Conservation (phyloP, 2,113 vertebrate genomes). For the Regulus satrapa region DNA sequence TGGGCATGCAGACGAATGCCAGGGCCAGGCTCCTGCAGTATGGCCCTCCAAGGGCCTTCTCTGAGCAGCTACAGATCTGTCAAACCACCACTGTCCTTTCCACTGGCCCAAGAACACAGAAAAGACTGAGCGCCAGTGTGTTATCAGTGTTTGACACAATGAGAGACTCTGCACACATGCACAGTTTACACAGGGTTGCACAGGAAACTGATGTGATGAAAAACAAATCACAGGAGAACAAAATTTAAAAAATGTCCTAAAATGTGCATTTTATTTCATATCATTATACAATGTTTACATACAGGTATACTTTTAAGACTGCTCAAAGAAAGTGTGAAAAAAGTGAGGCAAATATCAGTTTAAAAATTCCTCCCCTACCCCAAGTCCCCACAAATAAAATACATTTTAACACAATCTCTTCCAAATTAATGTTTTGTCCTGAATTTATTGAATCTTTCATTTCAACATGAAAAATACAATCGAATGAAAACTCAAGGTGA, state of each 20-base stretch:
- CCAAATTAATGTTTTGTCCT: conserved; percentile 58
- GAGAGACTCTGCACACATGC: background rate
- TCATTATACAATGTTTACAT: conserved; percentile 89
- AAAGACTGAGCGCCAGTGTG: background rate
- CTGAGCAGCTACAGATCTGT: background rate
- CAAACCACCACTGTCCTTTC: background rate
- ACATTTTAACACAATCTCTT: conserved; percentile 52
- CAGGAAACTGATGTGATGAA: background rate
- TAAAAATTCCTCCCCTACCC: conserved; percentile 63
- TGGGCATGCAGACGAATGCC: background rate
- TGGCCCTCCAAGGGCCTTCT: background rate
- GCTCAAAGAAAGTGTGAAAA: conserved; percentile 78
- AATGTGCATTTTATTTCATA: conserved; percentile 89
- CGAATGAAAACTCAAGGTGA: conserved; percentile 21
- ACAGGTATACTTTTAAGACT: conserved; percentile 82
- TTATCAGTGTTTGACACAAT: accelerated
- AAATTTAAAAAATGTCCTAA: conserved; percentile 83
- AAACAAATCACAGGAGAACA: conserved; percentile 65
- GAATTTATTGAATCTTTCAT: conserved; percentile 57
- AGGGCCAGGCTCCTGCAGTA: background rate
- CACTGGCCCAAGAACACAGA: background rate
- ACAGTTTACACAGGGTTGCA: background rate
- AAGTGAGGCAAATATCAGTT: conserved; percentile 71
- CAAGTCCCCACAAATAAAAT: conserved; percentile 54
- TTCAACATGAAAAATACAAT: conserved; percentile 65